Evolutionary conservation across 1,140 invertebrate species (phyloP).

Genomic region (Zaprionus gabonicus): DNA sequence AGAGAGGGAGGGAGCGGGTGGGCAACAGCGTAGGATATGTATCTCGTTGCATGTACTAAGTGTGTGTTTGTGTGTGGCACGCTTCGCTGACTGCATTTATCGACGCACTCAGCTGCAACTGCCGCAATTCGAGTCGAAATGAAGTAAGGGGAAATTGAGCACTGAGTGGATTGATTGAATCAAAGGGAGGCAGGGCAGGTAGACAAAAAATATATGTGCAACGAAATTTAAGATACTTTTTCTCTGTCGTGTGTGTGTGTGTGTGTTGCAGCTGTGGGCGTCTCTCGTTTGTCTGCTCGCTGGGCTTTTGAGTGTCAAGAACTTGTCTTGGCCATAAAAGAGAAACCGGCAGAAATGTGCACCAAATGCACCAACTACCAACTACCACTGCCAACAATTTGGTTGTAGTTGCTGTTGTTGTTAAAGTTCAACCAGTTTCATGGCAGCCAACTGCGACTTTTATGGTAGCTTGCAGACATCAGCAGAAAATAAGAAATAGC

Average conservation of each 20-base stretch:
- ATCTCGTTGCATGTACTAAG: conserved; percentile 36
- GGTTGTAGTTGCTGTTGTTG: conserved; percentile 9
- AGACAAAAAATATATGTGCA: conserved; percentile 8
- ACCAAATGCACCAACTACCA: conserved; percentile 62
- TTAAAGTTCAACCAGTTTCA: conserved; percentile 47
- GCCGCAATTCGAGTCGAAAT: background rate
- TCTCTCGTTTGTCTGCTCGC: conserved; percentile 39
- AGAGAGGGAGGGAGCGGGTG: background rate
- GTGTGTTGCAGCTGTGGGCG: conserved; percentile 40
- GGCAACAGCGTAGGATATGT: background rate
- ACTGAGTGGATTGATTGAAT: conserved; percentile 44
- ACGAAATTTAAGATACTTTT: conserved; percentile 1
- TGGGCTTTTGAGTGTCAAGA: conserved; percentile 74
- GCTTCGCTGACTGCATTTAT: conserved; percentile 68
- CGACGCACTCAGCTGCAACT: conserved; percentile 64
- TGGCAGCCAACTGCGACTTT: conserved; percentile 39
- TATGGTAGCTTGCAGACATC: conserved; percentile 54
- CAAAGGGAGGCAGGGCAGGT: conserved; percentile 27
- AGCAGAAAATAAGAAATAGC: conserved; percentile 40
- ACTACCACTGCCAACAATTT: conserved; percentile 32
- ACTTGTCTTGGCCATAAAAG: conserved; percentile 80
- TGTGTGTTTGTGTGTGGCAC: conserved; percentile 56
- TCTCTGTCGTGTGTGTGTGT: background rate
- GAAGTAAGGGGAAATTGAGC: conserved; percentile 50
- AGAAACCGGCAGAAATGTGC: conserved; percentile 77